Base-by-base conservation (phyloP, 2,797 vertebrate species). In the Pangasius mekongensis region DNA sequence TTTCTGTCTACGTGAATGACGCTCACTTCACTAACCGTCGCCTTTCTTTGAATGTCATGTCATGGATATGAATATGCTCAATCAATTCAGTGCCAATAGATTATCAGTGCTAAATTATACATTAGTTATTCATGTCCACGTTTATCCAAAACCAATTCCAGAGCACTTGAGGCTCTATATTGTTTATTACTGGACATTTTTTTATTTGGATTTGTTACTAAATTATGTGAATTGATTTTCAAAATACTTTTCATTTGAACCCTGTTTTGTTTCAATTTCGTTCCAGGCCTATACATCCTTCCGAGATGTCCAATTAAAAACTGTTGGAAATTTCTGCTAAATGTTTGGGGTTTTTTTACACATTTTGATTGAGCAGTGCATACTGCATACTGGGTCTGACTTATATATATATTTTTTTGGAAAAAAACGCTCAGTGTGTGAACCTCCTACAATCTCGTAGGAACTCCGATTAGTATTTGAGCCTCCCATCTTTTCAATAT, bases 401-500 rank as follows among this genome's bases (percentile, higher is more conserved):
- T 90, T 91, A 9, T 85, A 89, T 87, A 43, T 36, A 24, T 60
- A 24, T 13, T 58, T 36, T 36, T 22, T 43, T 10, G 14, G 5
- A 7, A 20, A 33, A 18, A 39, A 66, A 36, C 84, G 66, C 84
- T 88, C 89, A 87, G 56, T 87, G 62, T 91, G 86, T 89, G 66
- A 89, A 87, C 73, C 85, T 83, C 85, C 36, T 76, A 77, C 83
- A 58, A n/a, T 80, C 89, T 83, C 52, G 62, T 80, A 88, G 87
- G 85, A 88, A 66, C 82, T 89, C 66, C 36, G 69, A 76, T 87
- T 86, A 87, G 86, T 91, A 83, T 91, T 86, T 84, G 86, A 87
- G 86, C 89, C 90, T 92, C 89, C 91, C 82, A 88, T 91, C 90
- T 91, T 92, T 92, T 91, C 91, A 93, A 92, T 92, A 92, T 92